Evolutionary conservation across 2,888 invertebrate genomes (phyloP), one percentile per base, ranked within the genome.

Genomic region (Nematopogon swammerdamellus): DNA sequence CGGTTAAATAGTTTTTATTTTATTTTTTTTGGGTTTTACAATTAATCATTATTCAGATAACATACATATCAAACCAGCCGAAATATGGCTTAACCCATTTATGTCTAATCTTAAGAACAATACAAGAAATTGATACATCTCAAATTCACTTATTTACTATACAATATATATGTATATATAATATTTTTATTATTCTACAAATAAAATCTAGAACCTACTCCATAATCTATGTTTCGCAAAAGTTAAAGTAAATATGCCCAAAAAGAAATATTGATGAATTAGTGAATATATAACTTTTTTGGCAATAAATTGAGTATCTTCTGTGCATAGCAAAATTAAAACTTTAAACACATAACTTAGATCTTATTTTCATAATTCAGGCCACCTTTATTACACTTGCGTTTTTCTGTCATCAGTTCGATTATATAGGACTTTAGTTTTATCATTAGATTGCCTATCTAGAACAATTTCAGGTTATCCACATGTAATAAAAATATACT

Each of bases 251-350:
- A 73, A 77, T 77, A 77, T 77, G 79, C 79, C 79, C 77, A 77
- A 79, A 79, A 79, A 75, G 74, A 79, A 50, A 75, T 76, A 77
- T 75, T 77, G 75, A 76, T 76, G 73, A 79, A 74, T 75, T 79
- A 79, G 44, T 76, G 76, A 75, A 79, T 77, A 77, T 76, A 76
- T 77, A 73, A 79, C 75, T 80, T 81, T 80, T 56, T 81, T 80
- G 80, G 80, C 80, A 81, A 80, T 80, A 77, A 75, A 80, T 74
- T 81, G 80, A 81, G 80, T 81, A 81, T 81, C 80, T 77, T 79
- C 73, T 79, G 79, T 80, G 79, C 80, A 80, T 77, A 79, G 77
- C 77, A 79, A 79, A 75, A 76, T 63, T 76, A 74, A 76, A 71
- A 70, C 70, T 76, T 79, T 73, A 19, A 76, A 76, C 69, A 75